Evolutionary conservation across 1,140 invertebrate species (phyloP).

Genomic region (Drosophila littoralis): DNA sequence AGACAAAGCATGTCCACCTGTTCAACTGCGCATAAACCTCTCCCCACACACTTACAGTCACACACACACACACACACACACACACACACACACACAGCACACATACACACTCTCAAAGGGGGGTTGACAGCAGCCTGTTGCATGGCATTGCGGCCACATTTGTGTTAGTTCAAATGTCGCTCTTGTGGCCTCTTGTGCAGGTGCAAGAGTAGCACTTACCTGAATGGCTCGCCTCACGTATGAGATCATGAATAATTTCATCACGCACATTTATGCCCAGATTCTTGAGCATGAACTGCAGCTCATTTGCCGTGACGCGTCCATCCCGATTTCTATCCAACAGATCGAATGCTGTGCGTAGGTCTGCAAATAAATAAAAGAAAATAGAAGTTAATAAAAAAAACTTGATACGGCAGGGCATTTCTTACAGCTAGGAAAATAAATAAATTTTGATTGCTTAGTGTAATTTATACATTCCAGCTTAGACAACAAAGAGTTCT

Average conservation of each 20-base stretch:
- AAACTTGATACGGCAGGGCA: too few species aligned
- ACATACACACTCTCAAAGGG: not conserved
- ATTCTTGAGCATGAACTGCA: conserved; percentile 90
- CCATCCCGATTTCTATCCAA: conserved; percentile 91
- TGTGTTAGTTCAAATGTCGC: conserved; percentile 30
- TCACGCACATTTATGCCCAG: conserved; percentile 90
- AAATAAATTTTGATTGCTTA: too few species aligned
- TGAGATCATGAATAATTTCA: conserved; percentile 88
- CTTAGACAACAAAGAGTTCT: too few species aligned
- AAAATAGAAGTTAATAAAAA: conserved; percentile 1
- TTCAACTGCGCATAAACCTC: not conserved
- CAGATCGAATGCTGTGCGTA: conserved; percentile 90
- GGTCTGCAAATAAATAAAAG: conserved; percentile 85
- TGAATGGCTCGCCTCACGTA: conserved; percentile 89
- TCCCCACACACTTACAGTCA: not conserved
- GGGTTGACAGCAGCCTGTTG: conserved; percentile 52
- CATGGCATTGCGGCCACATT: conserved; percentile 16
- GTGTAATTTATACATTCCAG: too few species aligned
- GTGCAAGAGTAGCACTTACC: conserved; percentile 84
- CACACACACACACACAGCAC: not conserved
- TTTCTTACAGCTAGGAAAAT: too few species aligned
- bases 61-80: not conserved
- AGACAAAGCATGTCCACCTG: too few species aligned
- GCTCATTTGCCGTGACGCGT: conserved; percentile 88
- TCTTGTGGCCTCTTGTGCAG: not conserved